phyloP scores from a whole-genome alignment of 2,797 vertebrate species.

The Passerculus sandwichensis region DNA sequence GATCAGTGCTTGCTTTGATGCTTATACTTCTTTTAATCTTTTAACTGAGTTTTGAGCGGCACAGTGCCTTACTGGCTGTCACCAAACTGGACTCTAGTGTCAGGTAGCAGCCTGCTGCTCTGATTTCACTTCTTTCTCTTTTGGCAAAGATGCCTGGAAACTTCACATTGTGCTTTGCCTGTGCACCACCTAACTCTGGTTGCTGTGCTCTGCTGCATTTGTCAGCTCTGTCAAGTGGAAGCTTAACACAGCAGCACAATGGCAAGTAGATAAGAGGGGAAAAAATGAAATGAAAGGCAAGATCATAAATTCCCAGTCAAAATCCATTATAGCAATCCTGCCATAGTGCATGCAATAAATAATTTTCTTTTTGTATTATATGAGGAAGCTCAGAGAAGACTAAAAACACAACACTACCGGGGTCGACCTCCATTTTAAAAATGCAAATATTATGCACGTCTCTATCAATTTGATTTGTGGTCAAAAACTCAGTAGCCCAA shows the following conservation, averaged over 20 bases:
- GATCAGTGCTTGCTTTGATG: background rate
- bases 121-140: background rate
- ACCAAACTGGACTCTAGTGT: background rate
- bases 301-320: background rate
- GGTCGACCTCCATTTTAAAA: background rate
- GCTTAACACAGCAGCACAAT: background rate
- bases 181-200: background rate
- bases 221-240: background rate
- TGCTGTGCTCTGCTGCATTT: background rate
- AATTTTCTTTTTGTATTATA: background rate
- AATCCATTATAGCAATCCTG: background rate
- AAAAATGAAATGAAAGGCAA: conserved; percentile 14
- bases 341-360: background rate
- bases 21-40: background rate
- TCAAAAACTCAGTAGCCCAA: background rate
- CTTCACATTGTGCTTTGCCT: background rate
- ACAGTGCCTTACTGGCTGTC: background rate
- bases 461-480: background rate
- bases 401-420: background rate
- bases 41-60: background rate
- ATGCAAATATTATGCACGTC: background rate
- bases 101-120: conserved; percentile 5
- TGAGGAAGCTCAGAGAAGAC: background rate
- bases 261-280: background rate
- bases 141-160: background rate